phyloP scores from a whole-genome alignment of 53 echinoderm and acorn worm genomes.

The Antedon mediterranea region DNA sequence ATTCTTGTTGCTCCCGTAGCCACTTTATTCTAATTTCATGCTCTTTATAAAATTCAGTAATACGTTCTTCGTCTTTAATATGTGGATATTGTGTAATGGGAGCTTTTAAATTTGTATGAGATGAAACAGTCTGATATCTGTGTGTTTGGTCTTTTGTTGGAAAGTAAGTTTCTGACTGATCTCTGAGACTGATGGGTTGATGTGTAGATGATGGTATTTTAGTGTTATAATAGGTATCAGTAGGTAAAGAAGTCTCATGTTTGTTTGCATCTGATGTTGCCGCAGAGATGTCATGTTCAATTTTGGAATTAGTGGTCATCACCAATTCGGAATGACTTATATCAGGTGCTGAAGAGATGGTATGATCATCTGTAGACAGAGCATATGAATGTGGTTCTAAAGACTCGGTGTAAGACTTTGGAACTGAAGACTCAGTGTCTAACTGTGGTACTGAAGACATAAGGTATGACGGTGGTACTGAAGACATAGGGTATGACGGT shows the following conservation, averaged over 20 bases:
- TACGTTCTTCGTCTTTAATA: not conserved
- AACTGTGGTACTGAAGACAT: too few species aligned
- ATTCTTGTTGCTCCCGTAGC: slow-evolving; percentile 30
- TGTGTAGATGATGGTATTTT: not conserved
- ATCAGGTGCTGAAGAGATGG: not conserved
- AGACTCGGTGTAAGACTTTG: too few species aligned
- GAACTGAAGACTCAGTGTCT: not conserved
- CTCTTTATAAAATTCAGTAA: slow-evolving; percentile 8
- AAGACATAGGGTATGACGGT: not conserved
- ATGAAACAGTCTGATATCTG: too few species aligned
- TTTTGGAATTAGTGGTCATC: not conserved
- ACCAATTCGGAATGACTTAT: not conserved
- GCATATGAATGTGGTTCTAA: too few species aligned
- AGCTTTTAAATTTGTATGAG: not conserved
- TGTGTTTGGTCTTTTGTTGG: not conserved
- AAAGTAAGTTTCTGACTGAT: not conserved
- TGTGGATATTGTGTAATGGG: not conserved
- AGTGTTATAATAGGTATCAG: not conserved
- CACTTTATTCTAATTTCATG: slow-evolving; percentile 23
- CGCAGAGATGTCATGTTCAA: too few species aligned
- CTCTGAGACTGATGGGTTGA: not conserved
- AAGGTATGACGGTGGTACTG: too few species aligned
- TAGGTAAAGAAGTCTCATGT: not conserved
- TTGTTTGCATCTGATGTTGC: too few species aligned
- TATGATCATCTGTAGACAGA: not conserved